Evolutionary conservation across 2,113 vertebrate species (phyloP).

Genomic region (Chlorodrepanis virens): DNA sequence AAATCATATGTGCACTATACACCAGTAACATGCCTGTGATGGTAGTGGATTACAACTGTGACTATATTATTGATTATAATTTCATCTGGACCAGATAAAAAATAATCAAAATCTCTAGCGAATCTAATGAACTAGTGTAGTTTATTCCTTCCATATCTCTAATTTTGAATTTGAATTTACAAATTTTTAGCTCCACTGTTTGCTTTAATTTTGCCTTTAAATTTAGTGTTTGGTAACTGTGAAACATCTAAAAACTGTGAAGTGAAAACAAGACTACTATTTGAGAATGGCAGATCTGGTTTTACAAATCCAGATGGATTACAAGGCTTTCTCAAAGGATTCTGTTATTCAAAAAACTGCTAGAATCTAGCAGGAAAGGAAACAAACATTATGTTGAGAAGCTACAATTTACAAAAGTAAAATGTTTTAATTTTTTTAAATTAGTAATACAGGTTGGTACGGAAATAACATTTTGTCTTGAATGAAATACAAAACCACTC

Average conservation of each 20-base stretch:
- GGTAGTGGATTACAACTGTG: not conserved
- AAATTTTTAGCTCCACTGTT: not conserved
- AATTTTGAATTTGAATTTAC: not conserved
- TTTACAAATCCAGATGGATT: not conserved
- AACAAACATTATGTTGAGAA: not conserved
- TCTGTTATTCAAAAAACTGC: not conserved
- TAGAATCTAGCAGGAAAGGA: not conserved
- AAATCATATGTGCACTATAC: not conserved
- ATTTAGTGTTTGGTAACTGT: not conserved
- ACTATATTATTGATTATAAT: not conserved
- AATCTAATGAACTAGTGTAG: not conserved
- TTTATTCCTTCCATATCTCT: not conserved
- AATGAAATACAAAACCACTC: not conserved
- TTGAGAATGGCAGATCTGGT: not conserved
- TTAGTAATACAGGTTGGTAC: not conserved
- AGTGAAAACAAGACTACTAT: not conserved
- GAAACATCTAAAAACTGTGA: not conserved
- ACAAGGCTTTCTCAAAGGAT: not conserved
- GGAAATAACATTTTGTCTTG: not conserved
- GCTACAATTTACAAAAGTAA: not conserved
- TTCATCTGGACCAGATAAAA: not conserved
- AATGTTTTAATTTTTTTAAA: not conserved
- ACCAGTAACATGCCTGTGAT: not conserved
- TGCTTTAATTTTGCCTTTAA: not conserved
- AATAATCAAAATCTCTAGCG: not conserved